Base-by-base conservation (phyloP, 2,113 vertebrate species). In the Perca schrenkii region DNA sequence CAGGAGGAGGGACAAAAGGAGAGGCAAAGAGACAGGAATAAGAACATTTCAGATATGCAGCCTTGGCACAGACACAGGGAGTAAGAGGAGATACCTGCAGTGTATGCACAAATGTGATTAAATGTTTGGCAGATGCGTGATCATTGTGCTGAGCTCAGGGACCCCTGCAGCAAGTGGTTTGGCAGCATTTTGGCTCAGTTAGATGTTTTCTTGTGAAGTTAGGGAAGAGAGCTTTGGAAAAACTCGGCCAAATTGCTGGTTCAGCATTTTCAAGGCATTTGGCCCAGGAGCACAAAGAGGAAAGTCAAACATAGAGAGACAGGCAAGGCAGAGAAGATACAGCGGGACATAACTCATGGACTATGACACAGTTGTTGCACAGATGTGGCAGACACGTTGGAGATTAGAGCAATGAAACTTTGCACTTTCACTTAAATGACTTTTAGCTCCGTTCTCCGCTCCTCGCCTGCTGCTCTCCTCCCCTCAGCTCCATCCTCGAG, bases 201-300 rank as follows among this genome's bases (percentile, higher is more conserved):
- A 25, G 83, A 89, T 47, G 79, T 88, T 89, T 92, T 86, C 79
- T 19, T 82, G 66, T 69, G 68, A 88, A 86, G 82, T 82, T 57
- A 80, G 67, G 61, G 47, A 80, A 88, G 47, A 58, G 66, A 79
- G 74, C 77, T 83, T 78, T 65, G 47, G 68, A 85, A 67, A 73
- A 80, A 82, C 58, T 77, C 4, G 2, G 66, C 53, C 68, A 43
- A 66, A 81, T 64, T 31, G 84, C 86, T 81, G 75, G 36, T 57
- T 88, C 70, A 73, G 90, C 86, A 8, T 81, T 90, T 90, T 66
- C 12, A 16, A 82, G 50, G 61, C 63, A 58, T 68, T 70, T 66
- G 43, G 86, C 83, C 79, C 69, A 36, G 56, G 77, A 62, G 77
- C 83, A 66, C 28, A 63, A 3, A 58, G 43, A 54, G 53, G 25